phyloP scores from a whole-genome alignment of 2,888 invertebrate species.

The Tromatobia lineatoria region DNA sequence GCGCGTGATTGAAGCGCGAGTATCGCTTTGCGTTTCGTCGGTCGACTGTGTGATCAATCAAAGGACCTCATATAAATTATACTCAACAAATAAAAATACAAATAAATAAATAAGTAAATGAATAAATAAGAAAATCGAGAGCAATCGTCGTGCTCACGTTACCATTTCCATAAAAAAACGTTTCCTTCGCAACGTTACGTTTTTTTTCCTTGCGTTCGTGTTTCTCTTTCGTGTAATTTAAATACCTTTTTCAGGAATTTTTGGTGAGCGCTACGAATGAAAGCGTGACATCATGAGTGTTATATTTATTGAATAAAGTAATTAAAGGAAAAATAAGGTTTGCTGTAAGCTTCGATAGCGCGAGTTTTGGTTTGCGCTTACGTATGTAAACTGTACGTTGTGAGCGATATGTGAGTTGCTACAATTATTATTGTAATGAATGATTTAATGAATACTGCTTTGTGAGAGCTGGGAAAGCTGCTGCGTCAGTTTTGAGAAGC shows the following conservation, averaged over 20 bases:
- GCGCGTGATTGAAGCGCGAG: conserved; percentile 33
- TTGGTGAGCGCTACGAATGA: conserved; percentile 20
- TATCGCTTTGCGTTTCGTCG: conserved; percentile 50
- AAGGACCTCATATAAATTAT: conserved; percentile 60
- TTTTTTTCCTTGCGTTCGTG: neutral
- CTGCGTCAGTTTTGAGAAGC: conserved; percentile 28
- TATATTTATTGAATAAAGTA: conserved; percentile 61
- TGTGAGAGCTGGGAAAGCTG: conserved; percentile 43
- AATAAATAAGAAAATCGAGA: conserved; percentile 24
- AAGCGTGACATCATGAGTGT: conserved; percentile 49
- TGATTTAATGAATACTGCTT: conserved; percentile 40
- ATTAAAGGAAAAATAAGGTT: conserved; percentile 23
- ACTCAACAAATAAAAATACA: conserved; percentile 21
- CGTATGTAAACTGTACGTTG: conserved; percentile 49
- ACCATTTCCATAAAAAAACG: conserved; percentile 57
- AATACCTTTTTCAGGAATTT: conserved; percentile 39
- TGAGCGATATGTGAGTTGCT: conserved; percentile 45
- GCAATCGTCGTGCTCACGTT: conserved; percentile 54
- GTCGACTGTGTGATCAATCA: conserved; percentile 63
- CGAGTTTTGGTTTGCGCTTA: conserved; percentile 56
- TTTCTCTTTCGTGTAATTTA: conserved; percentile 36
- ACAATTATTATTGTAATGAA: conserved; percentile 44
- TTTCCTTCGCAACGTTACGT: conserved; percentile 19
- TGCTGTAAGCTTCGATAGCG: conserved; percentile 43
- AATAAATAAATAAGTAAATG: conserved; percentile 8